Percentiles rank a stretch among this genome's conserved stretches.
Conservation (phyloP, 2,113 vertebrate genomes). For the Eubucco bourcierii region DNA sequence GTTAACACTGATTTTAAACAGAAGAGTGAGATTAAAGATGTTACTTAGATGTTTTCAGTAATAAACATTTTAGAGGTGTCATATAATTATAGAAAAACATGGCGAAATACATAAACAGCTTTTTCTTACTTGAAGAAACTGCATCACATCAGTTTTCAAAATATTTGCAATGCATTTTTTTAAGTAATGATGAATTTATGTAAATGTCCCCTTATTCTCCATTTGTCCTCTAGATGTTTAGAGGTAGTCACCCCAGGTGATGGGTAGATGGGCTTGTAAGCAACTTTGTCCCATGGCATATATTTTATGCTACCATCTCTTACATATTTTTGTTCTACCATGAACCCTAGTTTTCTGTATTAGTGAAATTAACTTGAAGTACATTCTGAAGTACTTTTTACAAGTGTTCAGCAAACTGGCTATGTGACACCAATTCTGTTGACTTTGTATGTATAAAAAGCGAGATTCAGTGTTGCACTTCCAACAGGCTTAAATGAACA, state of each 20-base stretch:
- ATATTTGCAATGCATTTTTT: not conserved
- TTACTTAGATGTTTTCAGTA: not conserved
- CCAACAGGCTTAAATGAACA: not conserved
- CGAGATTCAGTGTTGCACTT: conserved; percentile 11
- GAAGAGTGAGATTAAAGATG: not conserved
- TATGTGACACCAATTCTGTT: not conserved
- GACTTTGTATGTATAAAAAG: not conserved
- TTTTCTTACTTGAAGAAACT: not conserved
- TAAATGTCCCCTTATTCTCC: not conserved
- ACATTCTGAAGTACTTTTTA: not conserved
- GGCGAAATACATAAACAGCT: not conserved
- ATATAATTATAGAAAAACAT: not conserved
- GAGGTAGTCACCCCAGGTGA: not conserved
- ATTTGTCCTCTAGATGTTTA: not conserved
- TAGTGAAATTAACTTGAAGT: not conserved
- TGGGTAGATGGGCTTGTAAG: not conserved
- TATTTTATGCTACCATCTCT: not conserved
- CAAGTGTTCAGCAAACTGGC: not conserved
- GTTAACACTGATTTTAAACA: not conserved
- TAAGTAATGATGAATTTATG: not conserved
- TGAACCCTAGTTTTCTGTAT: not conserved
- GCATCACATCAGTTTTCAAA: not conserved
- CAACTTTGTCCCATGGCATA: not conserved
- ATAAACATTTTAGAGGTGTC: not conserved
- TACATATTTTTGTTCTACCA: not conserved